Base-by-base conservation (phyloP, 2,797 vertebrate species). In the Oreonectes daqikongensis region DNA sequence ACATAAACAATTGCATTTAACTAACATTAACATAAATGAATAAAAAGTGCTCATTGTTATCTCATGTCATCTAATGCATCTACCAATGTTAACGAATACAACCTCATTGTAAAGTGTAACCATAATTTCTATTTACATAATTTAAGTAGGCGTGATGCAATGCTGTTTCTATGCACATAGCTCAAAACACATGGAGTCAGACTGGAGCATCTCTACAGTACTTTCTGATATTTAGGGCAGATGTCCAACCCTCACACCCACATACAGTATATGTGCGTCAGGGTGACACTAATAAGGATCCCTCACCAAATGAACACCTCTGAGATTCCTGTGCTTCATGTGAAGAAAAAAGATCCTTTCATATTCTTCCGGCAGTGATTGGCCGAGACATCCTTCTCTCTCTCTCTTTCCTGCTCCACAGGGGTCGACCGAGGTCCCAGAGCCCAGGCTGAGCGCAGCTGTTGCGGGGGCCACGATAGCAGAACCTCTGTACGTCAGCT, bases 371-470 rank as follows among this genome's bases (percentile, higher is more conserved):
- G 3, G 48, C 52, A 26, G 53, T 24, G 24, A 65, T 40, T 65
- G 40, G 74, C n/a, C 2, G 5, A 75, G 38, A 14, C 42, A 68
- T 60, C 17, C 15, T 10, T 75, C 53, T 68, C 64, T 76, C 52
- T 48, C 65, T 76, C 40, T 76, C 65, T n/a, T n/a, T 76, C 46
- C 38, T 32, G 52, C 65, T 60, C 74, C 28, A 10, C 75, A 53
- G 66, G 65, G 66, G 59, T 48, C 17, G 59, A 20, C 32, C 40
- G 67, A 63, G 46, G 75, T 70, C 67, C 44, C 75, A 17, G 22
- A 30, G 22, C 67, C 57, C 67, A 61, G 75, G 30, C 57, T 77
- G 46, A 70, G 75, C 64, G 75, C 75, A 69, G 67, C 55, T 64
- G 75, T 38, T 77, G 75, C 48, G 48, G 22, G 46, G 67, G 59